A percentile compares a stretch with the other conserved stretches of the same genome.
phyloP scores from a whole-genome alignment of 2,888 invertebrate genomes.

The Tyria jacobaeae region DNA sequence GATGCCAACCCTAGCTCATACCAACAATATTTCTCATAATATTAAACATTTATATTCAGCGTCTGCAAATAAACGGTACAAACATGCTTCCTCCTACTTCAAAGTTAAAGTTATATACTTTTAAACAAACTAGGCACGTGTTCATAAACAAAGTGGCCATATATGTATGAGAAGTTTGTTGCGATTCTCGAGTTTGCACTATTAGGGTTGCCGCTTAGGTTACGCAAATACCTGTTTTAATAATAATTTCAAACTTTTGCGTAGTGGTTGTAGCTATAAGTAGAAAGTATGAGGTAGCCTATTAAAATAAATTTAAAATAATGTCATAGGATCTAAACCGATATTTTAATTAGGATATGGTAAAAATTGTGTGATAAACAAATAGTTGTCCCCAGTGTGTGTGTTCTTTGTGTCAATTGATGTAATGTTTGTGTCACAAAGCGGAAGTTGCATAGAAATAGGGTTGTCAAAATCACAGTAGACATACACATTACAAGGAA shows the following conservation, averaged over 20 bases:
- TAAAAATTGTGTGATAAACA: too few species aligned
- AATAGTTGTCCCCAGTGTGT: too few species aligned
- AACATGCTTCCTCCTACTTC: constrained; percentile 41
- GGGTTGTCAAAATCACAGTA: too few species aligned
- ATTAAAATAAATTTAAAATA: too few species aligned
- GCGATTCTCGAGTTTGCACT: constrained; percentile 33
- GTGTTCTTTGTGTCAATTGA: too few species aligned
- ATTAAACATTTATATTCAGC: constrained; percentile 49
- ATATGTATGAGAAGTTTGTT: constrained; percentile 35
- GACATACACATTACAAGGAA: too few species aligned
- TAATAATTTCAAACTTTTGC: neutral
- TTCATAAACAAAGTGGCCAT: constrained; percentile 39
- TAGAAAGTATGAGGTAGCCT: too few species aligned
- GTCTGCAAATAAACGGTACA: constrained; percentile 44
- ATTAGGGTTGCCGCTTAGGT: constrained; percentile 33
- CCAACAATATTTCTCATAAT: constrained; percentile 33
- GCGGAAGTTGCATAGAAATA: too few species aligned
- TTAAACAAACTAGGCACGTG: constrained; percentile 48
- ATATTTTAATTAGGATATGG: too few species aligned
- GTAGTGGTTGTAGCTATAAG: too few species aligned
- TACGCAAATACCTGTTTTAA: neutral
- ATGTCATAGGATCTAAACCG: too few species aligned
- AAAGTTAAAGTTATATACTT: constrained; percentile 50
- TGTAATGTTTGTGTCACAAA: too few species aligned
- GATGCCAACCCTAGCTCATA: constrained; percentile 38